Conservation (phyloP, 2,888 invertebrate genomes). For the Cancer borealis region DNA sequence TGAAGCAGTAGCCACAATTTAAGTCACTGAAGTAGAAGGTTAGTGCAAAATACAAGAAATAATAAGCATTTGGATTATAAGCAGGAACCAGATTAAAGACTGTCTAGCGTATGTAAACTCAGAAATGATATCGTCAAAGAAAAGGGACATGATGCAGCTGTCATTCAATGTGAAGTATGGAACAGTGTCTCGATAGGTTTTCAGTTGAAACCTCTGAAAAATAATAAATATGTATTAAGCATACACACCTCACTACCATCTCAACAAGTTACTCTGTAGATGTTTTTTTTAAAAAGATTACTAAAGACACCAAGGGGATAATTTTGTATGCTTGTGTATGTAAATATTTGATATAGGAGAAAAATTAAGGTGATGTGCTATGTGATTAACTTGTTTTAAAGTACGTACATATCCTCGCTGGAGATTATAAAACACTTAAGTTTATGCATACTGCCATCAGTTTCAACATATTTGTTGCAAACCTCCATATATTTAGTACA, state of each 20-base stretch:
- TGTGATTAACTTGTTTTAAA: background rate
- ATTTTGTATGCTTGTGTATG: background rate
- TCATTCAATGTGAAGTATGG: background rate
- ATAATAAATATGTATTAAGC: background rate
- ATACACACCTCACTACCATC: background rate
- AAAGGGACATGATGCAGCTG: background rate
- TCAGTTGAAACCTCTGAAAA: background rate
- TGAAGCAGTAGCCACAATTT: constrained; percentile 76
- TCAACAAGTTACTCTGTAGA: background rate
- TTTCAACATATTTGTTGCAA: constrained; percentile 10
- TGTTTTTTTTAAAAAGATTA: background rate
- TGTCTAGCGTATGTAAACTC: background rate
- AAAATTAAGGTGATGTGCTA: constrained; percentile 1
- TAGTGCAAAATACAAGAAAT: background rate
- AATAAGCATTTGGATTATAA: background rate
- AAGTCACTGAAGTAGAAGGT: constrained; percentile 20
- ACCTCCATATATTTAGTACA: constrained; percentile 7
- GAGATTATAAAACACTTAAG: constrained; percentile 50
- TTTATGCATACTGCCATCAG: constrained; percentile 45
- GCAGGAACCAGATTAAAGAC: background rate
- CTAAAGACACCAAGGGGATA: background rate
- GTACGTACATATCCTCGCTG: constrained; percentile 22
- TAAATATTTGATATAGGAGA: background rate
- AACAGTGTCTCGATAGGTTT: background rate
- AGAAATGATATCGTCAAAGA: background rate